Base-by-base conservation (phyloP, 2,797 vertebrate species). In the Orestias chungarensis region DNA sequence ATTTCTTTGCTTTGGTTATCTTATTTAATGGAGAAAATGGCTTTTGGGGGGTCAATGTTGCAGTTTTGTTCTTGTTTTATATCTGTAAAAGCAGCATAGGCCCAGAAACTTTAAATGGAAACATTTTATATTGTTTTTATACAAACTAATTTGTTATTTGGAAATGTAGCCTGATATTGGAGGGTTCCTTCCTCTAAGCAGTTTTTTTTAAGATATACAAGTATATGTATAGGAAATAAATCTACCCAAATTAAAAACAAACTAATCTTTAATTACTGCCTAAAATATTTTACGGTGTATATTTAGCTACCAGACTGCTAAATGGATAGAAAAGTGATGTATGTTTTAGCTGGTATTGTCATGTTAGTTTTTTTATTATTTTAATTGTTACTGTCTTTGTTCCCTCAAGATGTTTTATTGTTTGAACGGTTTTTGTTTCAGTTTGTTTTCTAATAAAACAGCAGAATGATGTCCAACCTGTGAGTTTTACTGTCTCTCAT, bases 391-490 rank as follows among this genome's bases (percentile, higher is more conserved):
- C 84, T 73, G 61, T 66, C 54, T 69, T 76, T 71, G 15, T 74
- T 35, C 71, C 68, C 42, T 71, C 52, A 6, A 57, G 76, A 27
- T 90, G 64, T 84, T 88, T 78, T 80, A 61, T 81, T 80, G 76
- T 92, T 80, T 79, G 77, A 70, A 76, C 85, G 14, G 23, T 86
- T 85, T 29, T 77, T 70, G 92, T 78, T 86, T 82, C 7, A 70
- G 91, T 86, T 86, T 87, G 81, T 91, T 93, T 94, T 93, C 59
- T 92, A 92, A 92, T 92, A 93, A 94, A 93, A 91, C 73, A 78
- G 71, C 68, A 78, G 77, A 82, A 70, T 68, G 31, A 46, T 76
- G 65, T 38, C 68, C 74, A 20, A 17, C 5, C 1, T 52, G 2
- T 54, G 1, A 49, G 11, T n/a, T n/a, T n/a, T n/a, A n/a, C n/a